Evolutionary conservation across 2,888 invertebrate genomes (phyloP), one percentile per base, ranked within the genome.

Genomic region (Tenthredo mesomela): DNA sequence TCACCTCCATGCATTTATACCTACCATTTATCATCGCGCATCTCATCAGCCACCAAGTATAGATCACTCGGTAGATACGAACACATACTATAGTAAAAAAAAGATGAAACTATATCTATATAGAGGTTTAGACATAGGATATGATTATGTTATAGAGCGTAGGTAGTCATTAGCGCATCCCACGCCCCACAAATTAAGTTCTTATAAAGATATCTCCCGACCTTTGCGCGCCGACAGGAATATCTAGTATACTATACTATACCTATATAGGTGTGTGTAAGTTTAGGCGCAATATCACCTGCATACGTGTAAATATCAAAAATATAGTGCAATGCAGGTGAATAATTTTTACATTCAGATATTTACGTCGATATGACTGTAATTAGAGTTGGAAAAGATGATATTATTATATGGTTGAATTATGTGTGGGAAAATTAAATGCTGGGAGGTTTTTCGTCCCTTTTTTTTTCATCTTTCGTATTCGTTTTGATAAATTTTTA

Each of bases 111-210:
- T 77, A 50, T 77, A 54, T 12, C 47, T 29, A 18, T 29, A 18
- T 54, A 83, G 67, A 67, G 75, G 58, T 82, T 84, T 77, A 77
- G 82, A 75, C 78, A 86, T 87, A 85, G 87, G 86, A 73, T 87
- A 58, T 84, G 58, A 84, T 73, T 73, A 84, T 84, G 75, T 75
- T 71, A 84, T 75, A 75, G 84, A 71, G 43, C 87, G 88, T 88
- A 90, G 89, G 89, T 91, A 89, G 89, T 90, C 88, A 90, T 91
- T 91, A 91, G 87, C 88, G 86, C 89, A 88, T 86, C 87, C 88
- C 86, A 89, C 90, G 89, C 89, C 89, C 89, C 88, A 88, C 88
- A 88, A 88, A 90, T 91, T 91, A 90, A 92, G 90, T 89, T 89
- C 90, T 91, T 91, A 89, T 89, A 89, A 89, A 89, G 90, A 91